phyloP scores from a whole-genome alignment of 2,797 vertebrate genomes.

The Sebastes miniatus region DNA sequence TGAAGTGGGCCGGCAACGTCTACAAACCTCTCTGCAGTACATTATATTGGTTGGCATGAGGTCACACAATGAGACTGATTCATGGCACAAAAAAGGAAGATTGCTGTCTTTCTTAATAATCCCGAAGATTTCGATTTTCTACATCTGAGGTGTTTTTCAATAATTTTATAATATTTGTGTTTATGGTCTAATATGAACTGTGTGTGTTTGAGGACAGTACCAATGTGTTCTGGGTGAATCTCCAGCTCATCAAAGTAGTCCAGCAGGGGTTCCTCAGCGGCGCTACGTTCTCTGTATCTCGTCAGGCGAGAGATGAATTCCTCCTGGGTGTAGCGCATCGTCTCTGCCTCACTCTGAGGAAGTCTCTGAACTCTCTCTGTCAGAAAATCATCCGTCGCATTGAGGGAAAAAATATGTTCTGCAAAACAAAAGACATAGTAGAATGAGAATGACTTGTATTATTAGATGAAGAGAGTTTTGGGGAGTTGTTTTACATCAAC shows the following conservation, averaged over 20 bases:
- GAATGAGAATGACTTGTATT: neutral
- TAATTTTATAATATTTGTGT: no score
- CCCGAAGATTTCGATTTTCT: no score
- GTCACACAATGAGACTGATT: neutral
- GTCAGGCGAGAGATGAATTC: slow-evolving; percentile 79
- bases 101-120: no score
- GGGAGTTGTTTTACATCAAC: neutral
- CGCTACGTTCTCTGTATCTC: slow-evolving; percentile 78
- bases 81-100: no score
- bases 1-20: neutral
- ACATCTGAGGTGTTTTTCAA: no score
- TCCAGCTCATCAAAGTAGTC: slow-evolving; percentile 95
- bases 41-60: neutral
- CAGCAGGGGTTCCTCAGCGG: slow-evolving; percentile 83
- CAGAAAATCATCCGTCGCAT: slow-evolving; percentile 89
- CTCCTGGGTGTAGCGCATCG: slow-evolving; percentile 83
- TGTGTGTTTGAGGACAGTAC: slow-evolving; percentile 68
- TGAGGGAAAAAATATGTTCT: slow-evolving; percentile 88
- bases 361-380: slow-evolving; percentile 85
- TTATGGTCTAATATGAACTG: neutral
- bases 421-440: neutral
- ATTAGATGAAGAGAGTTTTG: neutral
- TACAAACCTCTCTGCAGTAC: neutral
- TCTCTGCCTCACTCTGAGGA: slow-evolving; percentile 81
- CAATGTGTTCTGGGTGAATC: slow-evolving; percentile 88